phyloP scores from a whole-genome alignment of 2,113 vertebrate genomes.

The Mormoops blainvillei region DNA sequence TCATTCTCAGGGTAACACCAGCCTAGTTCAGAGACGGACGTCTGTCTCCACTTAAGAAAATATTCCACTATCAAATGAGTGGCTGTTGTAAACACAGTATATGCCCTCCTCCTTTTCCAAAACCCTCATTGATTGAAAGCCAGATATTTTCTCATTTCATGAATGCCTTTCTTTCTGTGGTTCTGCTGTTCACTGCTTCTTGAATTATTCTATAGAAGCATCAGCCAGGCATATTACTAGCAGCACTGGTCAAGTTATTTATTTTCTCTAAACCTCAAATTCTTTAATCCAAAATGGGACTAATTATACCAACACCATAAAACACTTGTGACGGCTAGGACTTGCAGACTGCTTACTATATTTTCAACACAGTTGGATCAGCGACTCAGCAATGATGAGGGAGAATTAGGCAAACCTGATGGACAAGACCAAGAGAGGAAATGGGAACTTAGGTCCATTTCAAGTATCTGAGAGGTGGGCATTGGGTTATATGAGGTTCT shows the following conservation, averaged over 20 bases:
- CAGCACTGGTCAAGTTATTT: not conserved
- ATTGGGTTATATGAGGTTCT: not conserved
- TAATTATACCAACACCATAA: not conserved
- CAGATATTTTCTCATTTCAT: not conserved
- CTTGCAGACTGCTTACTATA: not conserved
- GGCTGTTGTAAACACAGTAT: not conserved
- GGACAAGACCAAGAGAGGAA: not conserved
- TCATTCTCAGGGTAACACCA: not conserved
- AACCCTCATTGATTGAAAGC: not conserved
- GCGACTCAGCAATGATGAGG: not conserved
- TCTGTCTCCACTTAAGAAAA: not conserved
- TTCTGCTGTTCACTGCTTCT: not conserved
- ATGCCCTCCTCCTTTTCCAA: not conserved
- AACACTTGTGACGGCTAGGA: not conserved
- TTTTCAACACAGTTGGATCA: not conserved
- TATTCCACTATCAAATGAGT: not conserved
- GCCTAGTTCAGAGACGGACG: not conserved
- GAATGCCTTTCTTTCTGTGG: not conserved
- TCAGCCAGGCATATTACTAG: not conserved
- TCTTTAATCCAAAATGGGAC: conserved; percentile 2
- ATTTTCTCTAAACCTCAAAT: not conserved
- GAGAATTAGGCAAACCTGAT: not conserved
- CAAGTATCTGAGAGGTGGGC: not conserved
- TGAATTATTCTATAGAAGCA: not conserved
- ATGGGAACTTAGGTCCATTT: not conserved